These are phyloP conservation scores for Drosophila bifasciata DNA, from an alignment of 1,140 invertebrate genomes.

Conservation along the genomic window DNA sequence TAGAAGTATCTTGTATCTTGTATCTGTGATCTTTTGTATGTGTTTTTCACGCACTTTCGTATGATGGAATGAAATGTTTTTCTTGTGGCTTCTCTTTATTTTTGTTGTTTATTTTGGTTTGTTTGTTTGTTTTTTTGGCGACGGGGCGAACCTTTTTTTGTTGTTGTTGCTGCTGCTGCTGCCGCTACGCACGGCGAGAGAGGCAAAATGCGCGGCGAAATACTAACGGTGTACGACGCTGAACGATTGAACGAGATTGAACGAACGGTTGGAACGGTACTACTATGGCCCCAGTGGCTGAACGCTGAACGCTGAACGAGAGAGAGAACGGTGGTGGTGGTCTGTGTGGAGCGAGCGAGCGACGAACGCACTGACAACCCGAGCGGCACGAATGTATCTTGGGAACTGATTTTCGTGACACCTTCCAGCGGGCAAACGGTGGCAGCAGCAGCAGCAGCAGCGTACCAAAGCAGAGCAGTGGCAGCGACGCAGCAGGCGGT, in stretches of 20 bases:
- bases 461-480: slow-evolving; percentile 18
- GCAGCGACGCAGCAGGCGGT: slow-evolving; percentile 29
- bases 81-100: slow-evolving; percentile 8
- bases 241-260: slow-evolving; percentile 30
- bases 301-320: slow-evolving; percentile 19
- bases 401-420: slow-evolving; percentile 74
- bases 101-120: slow-evolving; percentile 17
- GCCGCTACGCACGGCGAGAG: no score
- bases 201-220: slow-evolving; percentile 36
- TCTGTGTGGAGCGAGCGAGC: slow-evolving; percentile 51
- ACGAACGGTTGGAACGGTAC: slow-evolving; percentile 20
- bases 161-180: slow-evolving; percentile 14
- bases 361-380: slow-evolving; percentile 69
- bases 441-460: slow-evolving; percentile 30
- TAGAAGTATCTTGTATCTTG: slow-evolving; percentile 3
- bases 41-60: slow-evolving; percentile 8
- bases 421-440: slow-evolving; percentile 52
- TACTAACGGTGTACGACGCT: slow-evolving; percentile 5
- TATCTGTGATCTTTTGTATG: slow-evolving; percentile 13
- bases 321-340: slow-evolving; percentile 30
- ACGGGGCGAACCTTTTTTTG: slow-evolving; percentile 30
- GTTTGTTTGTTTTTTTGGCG: slow-evolving; percentile 19
- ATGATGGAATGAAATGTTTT: no score
- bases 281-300: slow-evolving; percentile 23
- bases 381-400: slow-evolving; percentile 76